These are phyloP conservation scores for Centropristis striata DNA, from an alignment of 2,113 vertebrate species.

Conservation along the genomic window DNA sequence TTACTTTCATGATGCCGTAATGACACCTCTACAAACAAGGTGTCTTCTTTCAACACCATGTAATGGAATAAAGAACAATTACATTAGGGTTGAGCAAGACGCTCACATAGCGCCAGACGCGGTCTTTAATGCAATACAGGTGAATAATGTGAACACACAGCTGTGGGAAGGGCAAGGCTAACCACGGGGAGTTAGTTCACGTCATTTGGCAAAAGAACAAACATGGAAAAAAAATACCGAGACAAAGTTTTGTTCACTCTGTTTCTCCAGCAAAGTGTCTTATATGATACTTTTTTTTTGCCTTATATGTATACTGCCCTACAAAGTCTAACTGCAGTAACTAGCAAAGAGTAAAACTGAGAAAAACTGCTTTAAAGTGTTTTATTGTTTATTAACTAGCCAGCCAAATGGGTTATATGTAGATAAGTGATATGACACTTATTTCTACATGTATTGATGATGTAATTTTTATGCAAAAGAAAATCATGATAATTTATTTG, in stretches of 20 bases:
- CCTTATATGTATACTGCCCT: too few relatives aligned
- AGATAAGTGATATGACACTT: too few relatives aligned
- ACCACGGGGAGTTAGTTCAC: background rate
- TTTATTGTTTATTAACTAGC: too few relatives aligned
- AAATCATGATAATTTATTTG: too few relatives aligned
- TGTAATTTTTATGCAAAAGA: too few relatives aligned
- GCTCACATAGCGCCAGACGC: background rate
- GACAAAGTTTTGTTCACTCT: background rate
- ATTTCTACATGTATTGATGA: too few relatives aligned
- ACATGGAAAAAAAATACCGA: too few relatives aligned
- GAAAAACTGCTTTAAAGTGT: too few relatives aligned
- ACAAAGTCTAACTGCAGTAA: too few relatives aligned
- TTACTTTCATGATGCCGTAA: background rate
- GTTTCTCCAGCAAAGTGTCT: background rate
- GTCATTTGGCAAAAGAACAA: background rate
- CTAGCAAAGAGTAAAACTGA: too few relatives aligned
- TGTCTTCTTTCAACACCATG: background rate
- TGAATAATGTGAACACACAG: background rate
- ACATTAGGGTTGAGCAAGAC: background rate
- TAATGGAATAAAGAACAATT: slow-evolving; percentile 7
- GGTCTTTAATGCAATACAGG: background rate
- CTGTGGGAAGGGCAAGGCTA: background rate
- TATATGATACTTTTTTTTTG: background rate
- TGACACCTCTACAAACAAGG: slow-evolving; percentile 1
- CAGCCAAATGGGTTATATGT: too few relatives aligned